Percentiles rank a stretch among this genome's conserved stretches.
Evolutionary conservation across 1,140 invertebrate genomes (phyloP).

Genomic region (Apis dorsata): DNA sequence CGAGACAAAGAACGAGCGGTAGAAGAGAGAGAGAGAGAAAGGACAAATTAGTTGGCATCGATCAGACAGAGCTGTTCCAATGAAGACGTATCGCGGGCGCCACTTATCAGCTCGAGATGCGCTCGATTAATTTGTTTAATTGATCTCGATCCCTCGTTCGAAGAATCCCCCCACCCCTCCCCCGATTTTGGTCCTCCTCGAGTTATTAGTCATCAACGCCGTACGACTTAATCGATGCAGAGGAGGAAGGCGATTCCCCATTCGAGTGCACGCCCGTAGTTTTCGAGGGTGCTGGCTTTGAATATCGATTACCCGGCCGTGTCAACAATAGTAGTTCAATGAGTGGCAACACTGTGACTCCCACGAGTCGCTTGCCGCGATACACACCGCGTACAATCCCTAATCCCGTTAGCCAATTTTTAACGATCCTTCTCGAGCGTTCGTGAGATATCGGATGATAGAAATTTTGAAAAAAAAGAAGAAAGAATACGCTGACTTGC

Average conservation of each 20-base stretch:
- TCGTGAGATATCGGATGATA: no score
- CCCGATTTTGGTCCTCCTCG: not conserved
- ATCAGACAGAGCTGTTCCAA: slow-evolving; percentile 47
- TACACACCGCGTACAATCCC: no score
- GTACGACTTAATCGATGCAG: slow-evolving; percentile 11
- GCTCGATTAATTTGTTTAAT: slow-evolving; percentile 59
- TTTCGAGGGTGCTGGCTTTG: slow-evolving; percentile 5
- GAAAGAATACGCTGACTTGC: no score
- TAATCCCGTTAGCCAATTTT: no score
- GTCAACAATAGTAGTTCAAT: not conserved
- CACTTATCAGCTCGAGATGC: slow-evolving; percentile 46
- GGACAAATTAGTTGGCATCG: slow-evolving; percentile 64
- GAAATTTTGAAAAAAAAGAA: no score
- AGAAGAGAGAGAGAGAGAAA: slow-evolving; percentile 31
- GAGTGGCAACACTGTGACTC: not conserved
- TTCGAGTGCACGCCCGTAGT: not conserved
- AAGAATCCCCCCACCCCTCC: not conserved
- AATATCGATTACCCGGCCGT: slow-evolving; percentile 6
- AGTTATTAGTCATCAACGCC: not conserved
- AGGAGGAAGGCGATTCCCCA: slow-evolving; percentile 1
- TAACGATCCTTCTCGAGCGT: no score
- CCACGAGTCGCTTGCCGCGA: no score
- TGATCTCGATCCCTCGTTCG: slow-evolving; percentile 20
- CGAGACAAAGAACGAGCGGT: not conserved
- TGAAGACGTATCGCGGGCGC: slow-evolving; percentile 57